phyloP scores from a whole-genome alignment of 2,797 vertebrate species.

The Eulemur albifrons region DNA sequence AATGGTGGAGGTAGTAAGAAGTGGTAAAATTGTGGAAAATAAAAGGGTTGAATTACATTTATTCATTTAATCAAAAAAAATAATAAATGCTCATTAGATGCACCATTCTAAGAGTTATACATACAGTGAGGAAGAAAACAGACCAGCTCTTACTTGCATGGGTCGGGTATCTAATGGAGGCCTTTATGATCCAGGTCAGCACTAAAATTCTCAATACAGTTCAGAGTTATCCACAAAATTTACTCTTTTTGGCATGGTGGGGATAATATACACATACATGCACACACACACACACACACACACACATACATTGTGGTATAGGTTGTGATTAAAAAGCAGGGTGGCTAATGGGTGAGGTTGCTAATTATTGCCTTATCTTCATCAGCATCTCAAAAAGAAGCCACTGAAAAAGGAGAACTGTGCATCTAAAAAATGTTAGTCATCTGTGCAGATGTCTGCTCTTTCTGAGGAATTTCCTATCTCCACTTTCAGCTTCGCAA shows the following conservation, averaged over 20 bases:
- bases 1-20: not conserved
- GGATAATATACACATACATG: not conserved
- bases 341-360: not conserved
- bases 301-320: not conserved
- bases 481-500: conserved; percentile 66
- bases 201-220: not conserved
- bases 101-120: not conserved
- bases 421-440: conserved; percentile 66
- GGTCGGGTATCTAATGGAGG: not conserved
- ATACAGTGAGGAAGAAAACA: not conserved
- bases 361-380: conserved; percentile 41
- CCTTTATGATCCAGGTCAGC: not conserved
- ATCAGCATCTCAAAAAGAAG: conserved; percentile 48
- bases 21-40: not conserved
- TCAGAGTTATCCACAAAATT: not conserved
- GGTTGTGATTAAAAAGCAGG: conserved; percentile 7
- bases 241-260: not conserved
- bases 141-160: not conserved
- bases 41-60: not conserved
- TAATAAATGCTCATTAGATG: not conserved
- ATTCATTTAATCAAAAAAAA: not conserved
- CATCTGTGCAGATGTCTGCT: conserved; percentile 72
- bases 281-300: not conserved
- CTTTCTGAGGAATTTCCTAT: conserved; percentile 69
- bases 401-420: conserved; percentile 10